Conservation (phyloP, 2,888 invertebrate species). For the Trachelus troglodyta region DNA sequence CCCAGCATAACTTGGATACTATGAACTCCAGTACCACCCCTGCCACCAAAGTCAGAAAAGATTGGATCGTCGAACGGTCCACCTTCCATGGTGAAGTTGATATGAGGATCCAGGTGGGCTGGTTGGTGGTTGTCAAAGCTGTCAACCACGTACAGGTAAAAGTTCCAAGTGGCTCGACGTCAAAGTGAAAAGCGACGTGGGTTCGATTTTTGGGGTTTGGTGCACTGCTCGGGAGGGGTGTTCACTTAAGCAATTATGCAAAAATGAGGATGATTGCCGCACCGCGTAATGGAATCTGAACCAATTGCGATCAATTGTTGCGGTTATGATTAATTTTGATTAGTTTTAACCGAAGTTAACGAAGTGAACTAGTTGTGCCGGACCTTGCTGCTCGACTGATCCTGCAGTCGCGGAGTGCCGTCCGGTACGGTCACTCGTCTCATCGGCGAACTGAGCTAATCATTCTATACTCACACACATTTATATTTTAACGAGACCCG, state of each 20-base stretch:
- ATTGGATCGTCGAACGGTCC: constrained; percentile 81
- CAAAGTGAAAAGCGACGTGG: not conserved
- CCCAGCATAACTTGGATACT: constrained; percentile 79
- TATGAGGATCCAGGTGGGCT: not conserved
- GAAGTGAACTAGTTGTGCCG: constrained; percentile 55
- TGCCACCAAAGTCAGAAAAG: constrained; percentile 79
- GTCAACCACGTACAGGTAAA: not conserved
- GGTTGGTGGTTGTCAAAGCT: not conserved
- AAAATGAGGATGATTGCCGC: constrained; percentile 27
- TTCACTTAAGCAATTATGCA: constrained; percentile 21
- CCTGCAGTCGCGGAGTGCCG: constrained; percentile 15
- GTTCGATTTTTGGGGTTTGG: not conserved
- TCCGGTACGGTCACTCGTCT: constrained; percentile 40
- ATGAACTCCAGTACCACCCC: constrained; percentile 71
- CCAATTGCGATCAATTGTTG: constrained; percentile 65
- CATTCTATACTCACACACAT: constrained; percentile 60
- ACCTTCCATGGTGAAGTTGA: constrained; percentile 72
- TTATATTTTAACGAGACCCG: constrained; percentile 60
- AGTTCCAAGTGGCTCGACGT: not conserved
- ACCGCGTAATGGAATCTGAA: constrained; percentile 57
- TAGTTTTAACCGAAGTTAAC: constrained; percentile 62
- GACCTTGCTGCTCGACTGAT: constrained; percentile 54
- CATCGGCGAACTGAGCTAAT: constrained; percentile 60
- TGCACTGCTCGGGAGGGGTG: not conserved
- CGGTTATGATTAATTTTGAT: constrained; percentile 65